phyloP scores from a whole-genome alignment of 2,797 vertebrate genomes.

The Emydoidea blandingii region DNA sequence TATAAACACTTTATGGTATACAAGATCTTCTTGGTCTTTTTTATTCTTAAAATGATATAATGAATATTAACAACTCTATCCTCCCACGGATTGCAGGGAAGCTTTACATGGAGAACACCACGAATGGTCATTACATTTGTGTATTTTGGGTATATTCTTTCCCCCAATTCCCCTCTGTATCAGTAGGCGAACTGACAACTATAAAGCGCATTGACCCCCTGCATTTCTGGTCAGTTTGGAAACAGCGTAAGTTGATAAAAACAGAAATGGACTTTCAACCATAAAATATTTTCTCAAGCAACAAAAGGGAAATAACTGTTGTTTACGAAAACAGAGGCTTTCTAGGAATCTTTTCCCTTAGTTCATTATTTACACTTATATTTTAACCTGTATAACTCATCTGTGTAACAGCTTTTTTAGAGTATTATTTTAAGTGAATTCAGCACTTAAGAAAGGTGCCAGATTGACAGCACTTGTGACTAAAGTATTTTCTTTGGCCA shows the following conservation, averaged over 20 bases:
- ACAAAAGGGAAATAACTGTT: not conserved
- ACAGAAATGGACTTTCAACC: not conserved
- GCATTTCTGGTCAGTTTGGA: not conserved
- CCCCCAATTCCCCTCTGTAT: not conserved
- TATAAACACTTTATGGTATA: not conserved
- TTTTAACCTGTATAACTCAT: conserved; percentile 8
- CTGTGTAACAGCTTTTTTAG: not conserved
- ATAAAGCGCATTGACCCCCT: not conserved
- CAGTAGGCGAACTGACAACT: fast-evolving
- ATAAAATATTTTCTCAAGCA: not conserved
- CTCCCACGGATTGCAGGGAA: not conserved
- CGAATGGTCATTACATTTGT: not conserved
- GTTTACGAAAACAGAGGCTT: not conserved
- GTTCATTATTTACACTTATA: not conserved
- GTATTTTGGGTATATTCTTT: not conserved
- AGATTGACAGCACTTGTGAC: not conserved
- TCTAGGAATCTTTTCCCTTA: not conserved
- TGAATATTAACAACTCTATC: not conserved
- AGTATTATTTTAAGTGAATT: conserved; percentile 28
- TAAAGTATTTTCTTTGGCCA: not conserved
- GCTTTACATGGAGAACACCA: not conserved
- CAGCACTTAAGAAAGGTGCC: not conserved
- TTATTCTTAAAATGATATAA: not conserved
- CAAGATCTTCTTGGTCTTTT: not conserved
- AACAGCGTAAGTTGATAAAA: not conserved